These are phyloP conservation scores for Monopterus albus DNA, from an alignment of 2,113 vertebrate genomes.

Conservation along the genomic window DNA sequence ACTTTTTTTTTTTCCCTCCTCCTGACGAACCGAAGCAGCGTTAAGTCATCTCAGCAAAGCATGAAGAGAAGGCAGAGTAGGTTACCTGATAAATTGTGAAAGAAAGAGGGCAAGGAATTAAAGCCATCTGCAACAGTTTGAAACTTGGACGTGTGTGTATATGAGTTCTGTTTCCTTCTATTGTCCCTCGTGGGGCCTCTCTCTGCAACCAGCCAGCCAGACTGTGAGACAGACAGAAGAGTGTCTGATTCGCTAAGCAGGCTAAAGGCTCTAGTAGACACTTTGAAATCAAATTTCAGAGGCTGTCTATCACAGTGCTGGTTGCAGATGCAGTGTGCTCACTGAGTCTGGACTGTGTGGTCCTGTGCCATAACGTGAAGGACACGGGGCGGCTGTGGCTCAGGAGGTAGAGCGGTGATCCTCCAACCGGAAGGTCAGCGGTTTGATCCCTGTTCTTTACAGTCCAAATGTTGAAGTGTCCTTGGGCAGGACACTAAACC, in stretches of 20 bases:
- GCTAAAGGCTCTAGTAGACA: conserved; percentile 62
- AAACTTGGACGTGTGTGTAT: conserved; percentile 46
- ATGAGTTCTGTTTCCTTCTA: conserved; percentile 74
- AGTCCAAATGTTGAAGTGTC: too few species aligned
- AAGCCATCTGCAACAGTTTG: conserved; percentile 77
- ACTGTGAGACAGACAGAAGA: conserved; percentile 76
- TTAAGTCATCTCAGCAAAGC: conserved; percentile 63
- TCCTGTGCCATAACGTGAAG: conserved; percentile 1
- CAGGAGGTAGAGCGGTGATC: too few species aligned
- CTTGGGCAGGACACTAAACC: too few species aligned
- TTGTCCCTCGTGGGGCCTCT: conserved; percentile 79
- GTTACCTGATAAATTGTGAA: conserved; percentile 74
- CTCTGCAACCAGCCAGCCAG: conserved; percentile 57
- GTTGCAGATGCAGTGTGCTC: conserved; percentile 20
- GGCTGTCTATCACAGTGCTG: conserved; percentile 27
- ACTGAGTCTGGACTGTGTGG: conserved; percentile 23
- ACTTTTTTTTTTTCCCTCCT: not conserved
- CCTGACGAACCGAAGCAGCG: conserved; percentile 47
- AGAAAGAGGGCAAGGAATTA: conserved; percentile 71
- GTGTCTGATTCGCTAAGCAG: conserved; percentile 74
- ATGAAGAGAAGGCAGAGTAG: conserved; percentile 53
- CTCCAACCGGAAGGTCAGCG: too few species aligned
- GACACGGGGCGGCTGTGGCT: too few species aligned
- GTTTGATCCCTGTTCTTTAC: too few species aligned
- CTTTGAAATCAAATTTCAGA: conserved; percentile 67